Conservation (phyloP, 2,888 invertebrate genomes). For the Apamea sordens region DNA sequence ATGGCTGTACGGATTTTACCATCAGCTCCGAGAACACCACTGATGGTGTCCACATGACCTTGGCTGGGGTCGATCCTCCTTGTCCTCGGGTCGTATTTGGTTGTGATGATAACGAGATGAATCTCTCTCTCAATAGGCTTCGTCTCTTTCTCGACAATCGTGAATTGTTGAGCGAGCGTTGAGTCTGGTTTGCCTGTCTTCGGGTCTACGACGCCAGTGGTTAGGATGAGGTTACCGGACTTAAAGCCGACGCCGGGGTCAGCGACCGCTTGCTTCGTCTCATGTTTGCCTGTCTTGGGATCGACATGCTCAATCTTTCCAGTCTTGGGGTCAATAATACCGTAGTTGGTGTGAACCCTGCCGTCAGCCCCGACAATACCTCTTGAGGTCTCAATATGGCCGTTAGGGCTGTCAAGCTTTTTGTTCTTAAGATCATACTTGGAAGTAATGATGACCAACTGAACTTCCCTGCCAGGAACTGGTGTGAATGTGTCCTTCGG, state of each 20-base stretch:
- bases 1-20: conserved; percentile 91
- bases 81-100: conserved; percentile 90
- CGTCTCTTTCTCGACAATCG: conserved; percentile 85
- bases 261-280: conserved; percentile 89
- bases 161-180: conserved; percentile 90
- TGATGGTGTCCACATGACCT: conserved; percentile 89
- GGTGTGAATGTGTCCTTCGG: conserved; percentile 77
- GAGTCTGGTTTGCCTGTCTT: conserved; percentile 90
- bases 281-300: conserved; percentile 89
- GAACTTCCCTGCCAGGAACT: conserved; percentile 83
- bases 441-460: conserved; percentile 87
- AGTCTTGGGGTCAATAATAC: conserved; percentile 89
- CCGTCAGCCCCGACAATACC: conserved; percentile 87
- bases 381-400: conserved; percentile 88
- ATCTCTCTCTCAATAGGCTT: conserved; percentile 87
- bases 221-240: conserved; percentile 89
- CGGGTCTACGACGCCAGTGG: conserved; percentile 90
- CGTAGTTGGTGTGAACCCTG: conserved; percentile 89
- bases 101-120: conserved; percentile 91
- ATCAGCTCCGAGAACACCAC: conserved; percentile 89
- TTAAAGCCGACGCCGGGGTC: conserved; percentile 82
- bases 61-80: conserved; percentile 86
- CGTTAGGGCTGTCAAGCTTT: conserved; percentile 90
- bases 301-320: conserved; percentile 90
- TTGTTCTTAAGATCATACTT: conserved; percentile 91